Percentiles rank a stretch among this genome's conserved stretches.
These are phyloP conservation scores for Coranthus polyacanthus DNA, from an alignment of 2,797 vertebrate species.

Conservation along the genomic window DNA sequence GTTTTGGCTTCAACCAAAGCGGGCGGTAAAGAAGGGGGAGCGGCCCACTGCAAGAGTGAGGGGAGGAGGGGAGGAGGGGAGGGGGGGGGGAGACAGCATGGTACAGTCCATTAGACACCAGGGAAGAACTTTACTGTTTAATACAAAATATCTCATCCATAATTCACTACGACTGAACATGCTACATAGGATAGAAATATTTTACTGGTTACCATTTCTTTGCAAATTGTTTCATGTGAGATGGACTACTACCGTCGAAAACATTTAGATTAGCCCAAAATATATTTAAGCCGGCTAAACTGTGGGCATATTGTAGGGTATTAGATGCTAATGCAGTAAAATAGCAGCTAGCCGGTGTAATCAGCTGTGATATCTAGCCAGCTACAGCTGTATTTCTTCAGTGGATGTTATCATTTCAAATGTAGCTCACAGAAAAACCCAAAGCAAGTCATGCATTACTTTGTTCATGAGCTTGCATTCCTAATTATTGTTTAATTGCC, in stretches of 20 bases:
- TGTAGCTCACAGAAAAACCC: too few relatives aligned
- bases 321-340: not conserved
- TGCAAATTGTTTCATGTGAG: not conserved
- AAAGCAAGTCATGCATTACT: too few relatives aligned
- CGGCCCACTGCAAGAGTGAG: conserved; percentile 47
- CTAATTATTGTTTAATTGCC: not conserved
- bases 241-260: not conserved
- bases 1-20: conserved; percentile 85
- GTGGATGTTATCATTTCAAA: too few relatives aligned
- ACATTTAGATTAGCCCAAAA: not conserved
- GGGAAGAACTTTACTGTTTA: not conserved
- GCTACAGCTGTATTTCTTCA: too few relatives aligned
- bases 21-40: conserved; percentile 75
- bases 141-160: not conserved
- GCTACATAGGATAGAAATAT: not conserved
- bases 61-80: conserved; percentile 26
- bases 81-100: conserved; percentile 46
- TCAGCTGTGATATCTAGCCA: too few relatives aligned
- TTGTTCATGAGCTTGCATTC: too few relatives aligned
- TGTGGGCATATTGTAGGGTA: too few relatives aligned
- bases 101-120: conserved; percentile 65
- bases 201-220: not conserved
- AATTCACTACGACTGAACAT: too few relatives aligned
- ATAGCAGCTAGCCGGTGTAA: not conserved
- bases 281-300: too few relatives aligned